phyloP scores from a whole-genome alignment of 1,140 invertebrate species.

The Scylla paramamosain region DNA sequence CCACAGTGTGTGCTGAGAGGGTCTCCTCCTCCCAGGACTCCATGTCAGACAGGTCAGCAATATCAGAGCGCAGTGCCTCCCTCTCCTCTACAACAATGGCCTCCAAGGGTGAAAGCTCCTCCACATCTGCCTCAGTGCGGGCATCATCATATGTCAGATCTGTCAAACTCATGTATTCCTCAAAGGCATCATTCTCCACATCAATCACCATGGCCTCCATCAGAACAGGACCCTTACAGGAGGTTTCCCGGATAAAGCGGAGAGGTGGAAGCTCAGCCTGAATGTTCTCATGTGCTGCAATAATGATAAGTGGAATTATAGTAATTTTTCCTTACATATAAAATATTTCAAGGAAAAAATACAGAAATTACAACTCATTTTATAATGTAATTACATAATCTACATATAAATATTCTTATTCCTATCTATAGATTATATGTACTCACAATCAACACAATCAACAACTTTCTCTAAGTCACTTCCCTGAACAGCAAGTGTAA shows the following conservation, averaged over 20 bases:
- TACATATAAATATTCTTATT: no score
- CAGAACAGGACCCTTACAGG: conserved; percentile 90
- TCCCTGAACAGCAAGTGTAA: no score
- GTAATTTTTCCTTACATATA: not conserved
- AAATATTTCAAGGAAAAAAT: not conserved
- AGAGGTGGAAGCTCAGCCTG: conserved; percentile 93
- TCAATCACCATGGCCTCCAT: conserved; percentile 96
- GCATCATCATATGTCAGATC: conserved; percentile 79
- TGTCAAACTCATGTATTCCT: conserved; percentile 89
- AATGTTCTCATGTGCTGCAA: conserved; percentile 84
- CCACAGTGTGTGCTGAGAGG: conserved; percentile 63
- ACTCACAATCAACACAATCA: no score
- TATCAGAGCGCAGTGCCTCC: conserved; percentile 75
- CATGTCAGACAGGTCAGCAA: conserved; percentile 76
- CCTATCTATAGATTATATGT: no score
- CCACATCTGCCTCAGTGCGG: conserved; percentile 90
- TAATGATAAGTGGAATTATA: not conserved
- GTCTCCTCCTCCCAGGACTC: conserved; percentile 73
- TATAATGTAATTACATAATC: no score
- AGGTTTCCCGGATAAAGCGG: conserved; percentile 92
- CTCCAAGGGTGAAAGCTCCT: conserved; percentile 85
- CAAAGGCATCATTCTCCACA: conserved; percentile 85
- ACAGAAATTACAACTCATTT: not conserved
- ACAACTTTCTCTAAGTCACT: no score
- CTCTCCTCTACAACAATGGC: conserved; percentile 73